Evolutionary conservation across 1,140 invertebrate species (phyloP), one percentile per base, ranked within the genome.

Genomic region (Acromyrmex heyeri): DNA sequence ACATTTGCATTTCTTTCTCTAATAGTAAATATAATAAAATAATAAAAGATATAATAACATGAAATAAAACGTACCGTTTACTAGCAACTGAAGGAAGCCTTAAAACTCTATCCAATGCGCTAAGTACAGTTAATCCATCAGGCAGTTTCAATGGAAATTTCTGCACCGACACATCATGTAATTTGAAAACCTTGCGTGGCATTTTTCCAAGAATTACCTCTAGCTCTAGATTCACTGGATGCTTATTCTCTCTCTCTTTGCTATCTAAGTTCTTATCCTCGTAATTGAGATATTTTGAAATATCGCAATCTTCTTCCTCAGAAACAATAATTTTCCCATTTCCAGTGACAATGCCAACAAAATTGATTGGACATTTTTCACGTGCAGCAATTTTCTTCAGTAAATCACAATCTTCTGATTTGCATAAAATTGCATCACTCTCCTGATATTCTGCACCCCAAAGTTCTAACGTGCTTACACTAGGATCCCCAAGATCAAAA

Each of bases 361-460:
- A 98, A 92, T 97, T 98, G 10, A 99, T 97, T 2, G 98, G 98
- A 94, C 99, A 99, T 86, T 98, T 97, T 96, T 99, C 99, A 83
- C 99, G 96, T 18, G 95, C 92, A 59, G 98, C 97, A 73, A 99
- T 98, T 89, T 96, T 95, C 91, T 97, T 95, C 0, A 99, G 94
- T 2, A 97, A 85, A 16, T 95, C 82, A 12, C 97, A 95, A 90
- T 98, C 96, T 77, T 97, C 94, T 76, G 96, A 95, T 59, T 95
- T 95, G 87, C 98, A 97, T 0, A 99, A 94, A 59, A 99, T 95
- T 0, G 99, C 99, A 94, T 99, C 97, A 88, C 98, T 99, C 95
- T 99, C 99, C 95, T 99, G 99, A 93, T 99, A 99, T 94, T 99
- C 99, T 0, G 99, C 99, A 0, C 99, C 99, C 99, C 99, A 99